Percentiles rank a stretch among this genome's conserved stretches.
Conservation (phyloP, 2,113 vertebrate genomes). For the Calidris pugnax region DNA sequence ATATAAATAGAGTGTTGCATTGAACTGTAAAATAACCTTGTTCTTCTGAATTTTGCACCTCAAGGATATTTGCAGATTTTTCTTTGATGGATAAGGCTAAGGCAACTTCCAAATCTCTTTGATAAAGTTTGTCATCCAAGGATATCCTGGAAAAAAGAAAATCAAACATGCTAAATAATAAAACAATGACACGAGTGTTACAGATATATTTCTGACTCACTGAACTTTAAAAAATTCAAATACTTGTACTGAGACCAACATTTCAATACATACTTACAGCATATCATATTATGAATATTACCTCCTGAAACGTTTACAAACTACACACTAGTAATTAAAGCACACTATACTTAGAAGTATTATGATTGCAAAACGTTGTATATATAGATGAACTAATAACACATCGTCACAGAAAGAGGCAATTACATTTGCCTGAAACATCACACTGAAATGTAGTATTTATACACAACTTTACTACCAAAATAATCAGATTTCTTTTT, state of each 20-base stretch:
- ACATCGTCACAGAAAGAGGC: not conserved
- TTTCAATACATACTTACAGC: not conserved
- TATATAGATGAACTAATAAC: not conserved
- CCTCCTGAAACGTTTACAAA: not conserved
- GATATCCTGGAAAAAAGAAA: constrained; percentile 72
- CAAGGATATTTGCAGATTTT: not conserved
- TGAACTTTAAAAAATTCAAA: not conserved
- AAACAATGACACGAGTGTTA: not conserved
- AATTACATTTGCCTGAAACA: not conserved
- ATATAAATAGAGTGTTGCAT: not conserved
- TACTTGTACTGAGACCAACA: not conserved
- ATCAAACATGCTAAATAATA: not conserved
- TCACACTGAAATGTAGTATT: not conserved
- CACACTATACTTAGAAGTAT: not conserved
- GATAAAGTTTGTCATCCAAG: constrained; percentile 82
- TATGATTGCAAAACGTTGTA: not conserved
- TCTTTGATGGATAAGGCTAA: constrained; percentile 82
- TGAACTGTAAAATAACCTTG: constrained; percentile 54
- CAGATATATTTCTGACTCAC: not conserved
- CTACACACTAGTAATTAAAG: not conserved
- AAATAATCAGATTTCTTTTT: not conserved
- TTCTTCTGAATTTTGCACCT: constrained; percentile 43
- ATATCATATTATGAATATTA: not conserved
- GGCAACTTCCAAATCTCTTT: constrained; percentile 87
- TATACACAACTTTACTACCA: not conserved